Percentiles rank a stretch among this genome's conserved stretches.
Conservation (phyloP, 2,888 invertebrate genomes). For the Orchesellides sinensis region DNA sequence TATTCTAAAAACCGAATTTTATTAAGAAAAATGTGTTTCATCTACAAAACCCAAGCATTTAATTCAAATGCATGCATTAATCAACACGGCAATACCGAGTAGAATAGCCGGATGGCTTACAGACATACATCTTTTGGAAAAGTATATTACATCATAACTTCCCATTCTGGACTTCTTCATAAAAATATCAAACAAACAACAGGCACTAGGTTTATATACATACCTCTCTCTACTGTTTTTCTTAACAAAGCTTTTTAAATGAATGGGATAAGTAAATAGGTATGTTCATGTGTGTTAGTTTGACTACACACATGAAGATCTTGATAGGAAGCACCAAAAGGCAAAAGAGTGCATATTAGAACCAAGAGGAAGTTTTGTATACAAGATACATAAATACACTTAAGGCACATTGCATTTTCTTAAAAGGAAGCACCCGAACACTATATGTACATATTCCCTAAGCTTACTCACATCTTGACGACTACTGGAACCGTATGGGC, state of each 20-base stretch:
- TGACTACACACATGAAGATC: background rate
- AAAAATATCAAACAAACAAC: background rate
- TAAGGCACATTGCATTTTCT: constrained; percentile 22
- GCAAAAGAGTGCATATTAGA: background rate
- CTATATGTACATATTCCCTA: too few species aligned
- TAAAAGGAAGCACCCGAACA: constrained; percentile 55
- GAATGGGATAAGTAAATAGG: background rate
- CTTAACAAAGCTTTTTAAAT: too few species aligned
- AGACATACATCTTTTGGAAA: too few species aligned
- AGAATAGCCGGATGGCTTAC: too few species aligned
- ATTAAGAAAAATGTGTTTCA: background rate
- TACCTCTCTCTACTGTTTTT: background rate
- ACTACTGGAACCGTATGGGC: constrained; percentile 58
- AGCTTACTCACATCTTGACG: constrained; percentile 35
- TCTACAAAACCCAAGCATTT: too few species aligned
- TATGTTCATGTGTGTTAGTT: too few species aligned
- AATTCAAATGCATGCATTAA: too few species aligned
- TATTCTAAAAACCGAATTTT: too few species aligned
- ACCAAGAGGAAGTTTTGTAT: background rate
- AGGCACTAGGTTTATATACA: background rate
- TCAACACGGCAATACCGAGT: too few species aligned
- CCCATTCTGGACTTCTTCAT: constrained; percentile 7
- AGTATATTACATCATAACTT: constrained; percentile 11
- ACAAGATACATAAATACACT: background rate
- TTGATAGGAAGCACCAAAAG: background rate